A percentile compares a stretch with the other conserved stretches of the same genome.
These are phyloP conservation scores for Cactoblastis cactorum DNA, from an alignment of 2,888 invertebrate genomes.

Conservation along the genomic window DNA sequence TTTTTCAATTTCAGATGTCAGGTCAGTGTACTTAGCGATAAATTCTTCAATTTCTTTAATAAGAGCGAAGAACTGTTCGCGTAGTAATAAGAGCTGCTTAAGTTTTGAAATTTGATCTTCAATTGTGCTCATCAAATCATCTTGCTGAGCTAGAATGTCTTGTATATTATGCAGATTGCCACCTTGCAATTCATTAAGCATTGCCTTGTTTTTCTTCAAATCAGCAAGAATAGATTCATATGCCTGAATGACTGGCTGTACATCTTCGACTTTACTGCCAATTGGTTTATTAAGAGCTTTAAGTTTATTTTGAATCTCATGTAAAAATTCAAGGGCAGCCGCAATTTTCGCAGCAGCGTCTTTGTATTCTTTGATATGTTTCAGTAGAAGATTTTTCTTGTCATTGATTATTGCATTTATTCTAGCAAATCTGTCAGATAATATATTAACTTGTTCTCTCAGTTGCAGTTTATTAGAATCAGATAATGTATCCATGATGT, in stretches of 20 bases:
- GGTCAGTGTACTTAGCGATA: conserved; percentile 91
- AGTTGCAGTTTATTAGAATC: conserved; percentile 92
- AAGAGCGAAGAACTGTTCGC: conserved; percentile 93
- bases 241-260: conserved; percentile 87
- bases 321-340: conserved; percentile 88
- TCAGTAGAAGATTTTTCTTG: conserved; percentile 84
- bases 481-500: conserved; percentile 87
- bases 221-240: conserved; percentile 89
- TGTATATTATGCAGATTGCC: conserved; percentile 89
- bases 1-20: conserved; percentile 91
- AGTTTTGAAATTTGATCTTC: conserved; percentile 92
- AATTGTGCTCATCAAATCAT: conserved; percentile 90
- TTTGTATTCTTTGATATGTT: conserved; percentile 89
- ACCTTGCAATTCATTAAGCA: conserved; percentile 87
- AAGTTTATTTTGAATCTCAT: conserved; percentile 89
- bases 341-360: conserved; percentile 89
- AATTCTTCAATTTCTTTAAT: conserved; percentile 93
- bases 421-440: conserved; percentile 88
- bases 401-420: conserved; percentile 88
- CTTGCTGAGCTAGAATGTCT: conserved; percentile 88
- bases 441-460: conserved; percentile 87
- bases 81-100: conserved; percentile 86
- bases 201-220: conserved; percentile 87
- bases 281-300: conserved; percentile 91
- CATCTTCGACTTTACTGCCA: conserved; percentile 92